phyloP scores from a whole-genome alignment of 2,888 invertebrate species.

The Lepidocyrtoides sp. region DNA sequence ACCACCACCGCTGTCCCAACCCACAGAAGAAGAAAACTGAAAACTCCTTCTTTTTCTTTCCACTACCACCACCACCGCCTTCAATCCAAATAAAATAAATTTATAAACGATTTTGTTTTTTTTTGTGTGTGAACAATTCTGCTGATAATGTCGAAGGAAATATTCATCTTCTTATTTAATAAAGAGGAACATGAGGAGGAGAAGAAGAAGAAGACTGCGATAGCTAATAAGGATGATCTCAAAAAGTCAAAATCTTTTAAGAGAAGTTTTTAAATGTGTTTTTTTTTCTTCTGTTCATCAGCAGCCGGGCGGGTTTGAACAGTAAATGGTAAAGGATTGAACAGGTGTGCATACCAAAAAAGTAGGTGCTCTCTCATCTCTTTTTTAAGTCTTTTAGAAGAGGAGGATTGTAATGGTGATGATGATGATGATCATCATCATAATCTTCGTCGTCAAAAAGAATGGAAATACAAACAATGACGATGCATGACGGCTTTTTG shows the following conservation, averaged over 20 bases:
- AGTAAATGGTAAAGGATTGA: constrained; percentile 3
- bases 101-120: too few relatives aligned
- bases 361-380: constrained; percentile 47
- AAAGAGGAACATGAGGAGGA: not conserved
- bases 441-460: constrained; percentile 19
- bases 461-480: constrained; percentile 51
- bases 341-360: constrained; percentile 70
- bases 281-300: not conserved
- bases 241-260: constrained; percentile 36
- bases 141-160: too few relatives aligned
- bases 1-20: too few relatives aligned
- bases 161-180: too few relatives aligned
- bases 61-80: too few relatives aligned
- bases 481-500: constrained; percentile 19
- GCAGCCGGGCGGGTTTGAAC: not conserved
- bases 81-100: too few relatives aligned
- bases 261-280: not conserved
- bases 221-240: constrained; percentile 23
- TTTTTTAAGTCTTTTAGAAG: not conserved
- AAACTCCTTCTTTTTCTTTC: too few relatives aligned
- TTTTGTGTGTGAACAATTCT: too few relatives aligned
- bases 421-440: not conserved
- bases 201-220: constrained; percentile 3
- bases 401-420: not conserved
- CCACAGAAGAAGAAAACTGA: too few relatives aligned